Base-by-base conservation (phyloP, 2,888 invertebrate species). In the Apodemia duryi region DNA sequence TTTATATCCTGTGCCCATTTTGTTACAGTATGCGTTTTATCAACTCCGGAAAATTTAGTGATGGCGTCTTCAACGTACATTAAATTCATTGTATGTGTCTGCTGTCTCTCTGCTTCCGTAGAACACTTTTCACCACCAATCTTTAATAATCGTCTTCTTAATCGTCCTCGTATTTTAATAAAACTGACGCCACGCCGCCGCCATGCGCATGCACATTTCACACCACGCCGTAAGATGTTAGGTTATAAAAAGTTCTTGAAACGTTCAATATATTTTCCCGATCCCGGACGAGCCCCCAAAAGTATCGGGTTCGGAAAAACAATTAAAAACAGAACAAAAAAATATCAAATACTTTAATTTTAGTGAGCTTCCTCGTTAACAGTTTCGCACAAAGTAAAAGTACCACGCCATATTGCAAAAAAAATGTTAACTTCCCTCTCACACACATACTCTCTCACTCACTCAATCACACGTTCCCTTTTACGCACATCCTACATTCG, bases 211-310 rank as follows among this genome's bases (percentile, higher is more conserved):
- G 49, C 49, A 49, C 49, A 3, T 6, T 13, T 0, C n/a, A 51
- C n/a, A 6, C 49, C 49, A 6, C 1, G n/a, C n/a, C 49, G n/a
- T 21, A 13, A 0, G 2, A 6, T 1, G 6, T 13, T 1, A 6
- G 11, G 10, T 9, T 10, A 13, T 3, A 6, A 13, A 46, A 46
- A 46, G 11, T 7, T 51, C n/a, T 21, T 51, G 49, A 13, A 49
- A 49, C 1, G 6, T 6, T n/a, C n/a, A 13, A 21, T 51, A 13
- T 51, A 5, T 13, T 51, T n/a, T 51, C 7, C 49, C n/a, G 1
- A 51, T 51, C n/a, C 49, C 49, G 49, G 49, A 51, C 49, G 49
- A 51, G 49, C 49, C 49, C 49, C 49, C 49, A 49, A 51, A 51
- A 51, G 6, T 51, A 7, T 52, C 43, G 21, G 21, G 21, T 21